Evolutionary conservation across 2,888 invertebrate species (phyloP).

Genomic region (Miltochrista miniata): DNA sequence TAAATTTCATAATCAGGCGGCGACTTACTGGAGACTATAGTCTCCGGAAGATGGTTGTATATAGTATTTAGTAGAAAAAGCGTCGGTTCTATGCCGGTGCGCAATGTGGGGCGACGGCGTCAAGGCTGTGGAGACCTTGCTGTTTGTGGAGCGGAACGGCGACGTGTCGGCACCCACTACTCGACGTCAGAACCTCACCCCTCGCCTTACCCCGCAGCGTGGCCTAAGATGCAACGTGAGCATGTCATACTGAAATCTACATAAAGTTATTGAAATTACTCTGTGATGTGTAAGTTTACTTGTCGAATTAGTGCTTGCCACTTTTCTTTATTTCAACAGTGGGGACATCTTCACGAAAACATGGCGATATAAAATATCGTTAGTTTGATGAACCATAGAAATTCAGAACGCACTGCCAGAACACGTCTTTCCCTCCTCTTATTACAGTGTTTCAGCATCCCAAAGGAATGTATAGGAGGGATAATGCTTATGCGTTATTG

Average conservation of each 20-base stretch:
- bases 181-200: constrained; percentile 65
- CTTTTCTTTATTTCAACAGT: too few species aligned
- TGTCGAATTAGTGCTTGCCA: not conserved
- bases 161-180: constrained; percentile 80
- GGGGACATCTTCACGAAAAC: too few species aligned
- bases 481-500: too few species aligned
- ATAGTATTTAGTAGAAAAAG: constrained; percentile 64
- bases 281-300: not conserved
- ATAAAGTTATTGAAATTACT: constrained; percentile 1
- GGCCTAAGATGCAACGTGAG: constrained; percentile 7
- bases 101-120: constrained; percentile 75
- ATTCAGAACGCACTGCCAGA: too few species aligned
- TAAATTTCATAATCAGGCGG: constrained; percentile 14
- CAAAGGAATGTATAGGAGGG: too few species aligned
- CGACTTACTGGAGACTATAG: constrained; percentile 24
- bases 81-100: constrained; percentile 70
- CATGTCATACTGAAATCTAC: not conserved
- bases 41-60: constrained; percentile 55
- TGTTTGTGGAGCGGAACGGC: constrained; percentile 83
- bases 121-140: constrained; percentile 81
- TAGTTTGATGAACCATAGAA: too few species aligned
- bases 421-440: too few species aligned
- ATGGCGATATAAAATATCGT: too few species aligned
- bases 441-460: too few species aligned
- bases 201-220: constrained; percentile 8